These are phyloP conservation scores for Gnathonemus echidnorhynchus DNA, from an alignment of 2,113 vertebrate genomes.

Conservation along the genomic window DNA sequence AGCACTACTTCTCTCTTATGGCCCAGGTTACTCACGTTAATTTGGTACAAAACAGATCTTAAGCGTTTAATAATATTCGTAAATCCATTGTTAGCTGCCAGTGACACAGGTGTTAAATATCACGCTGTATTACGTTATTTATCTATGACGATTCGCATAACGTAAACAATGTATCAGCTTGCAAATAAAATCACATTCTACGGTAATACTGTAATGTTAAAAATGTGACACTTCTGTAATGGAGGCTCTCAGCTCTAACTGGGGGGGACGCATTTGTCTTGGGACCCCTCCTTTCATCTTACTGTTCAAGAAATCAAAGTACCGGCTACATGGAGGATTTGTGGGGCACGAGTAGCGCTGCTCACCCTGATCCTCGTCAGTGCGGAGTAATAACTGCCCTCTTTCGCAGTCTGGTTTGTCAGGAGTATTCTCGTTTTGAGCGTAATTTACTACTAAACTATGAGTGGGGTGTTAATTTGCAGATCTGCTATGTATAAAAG, in stretches of 20 bases:
- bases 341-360: background rate
- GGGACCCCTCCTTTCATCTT: background rate
- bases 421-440: background rate
- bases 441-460: background rate
- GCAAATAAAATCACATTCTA: background rate
- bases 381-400: background rate
- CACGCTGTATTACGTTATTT: background rate
- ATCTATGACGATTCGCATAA: background rate
- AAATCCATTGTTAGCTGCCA: background rate
- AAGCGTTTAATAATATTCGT: background rate
- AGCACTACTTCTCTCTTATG: background rate
- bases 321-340: background rate
- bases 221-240: background rate
- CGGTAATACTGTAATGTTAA: background rate
- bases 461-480: background rate
- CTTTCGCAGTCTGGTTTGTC: background rate
- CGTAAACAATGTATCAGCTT: background rate
- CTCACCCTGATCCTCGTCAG: background rate
- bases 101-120: background rate
- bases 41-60: background rate
- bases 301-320: background rate
- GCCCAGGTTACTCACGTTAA: background rate
- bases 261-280: background rate
- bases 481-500: background rate
- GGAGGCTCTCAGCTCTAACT: background rate